These are phyloP conservation scores for Diaperis boleti DNA, from an alignment of 2,888 invertebrate genomes.

Conservation along the genomic window DNA sequence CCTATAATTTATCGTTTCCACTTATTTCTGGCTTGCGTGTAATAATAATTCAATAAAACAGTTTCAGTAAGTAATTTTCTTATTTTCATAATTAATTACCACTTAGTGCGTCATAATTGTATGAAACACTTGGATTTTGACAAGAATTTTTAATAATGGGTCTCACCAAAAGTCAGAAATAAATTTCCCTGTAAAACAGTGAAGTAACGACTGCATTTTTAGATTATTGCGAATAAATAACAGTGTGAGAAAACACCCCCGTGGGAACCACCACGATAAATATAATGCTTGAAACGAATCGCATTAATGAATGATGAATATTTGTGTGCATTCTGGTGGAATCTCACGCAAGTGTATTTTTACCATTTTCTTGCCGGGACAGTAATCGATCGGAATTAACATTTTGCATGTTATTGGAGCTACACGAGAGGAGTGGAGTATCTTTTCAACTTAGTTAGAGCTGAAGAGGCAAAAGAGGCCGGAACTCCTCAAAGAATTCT, in stretches of 20 bases:
- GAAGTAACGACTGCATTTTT: too few species aligned
- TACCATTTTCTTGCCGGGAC: constrained; percentile 10
- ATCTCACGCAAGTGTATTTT: constrained; percentile 25
- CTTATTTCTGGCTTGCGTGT: background rate
- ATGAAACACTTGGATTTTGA: background rate
- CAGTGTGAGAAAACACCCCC: background rate
- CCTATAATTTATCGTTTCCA: background rate
- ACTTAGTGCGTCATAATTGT: background rate
- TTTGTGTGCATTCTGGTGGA: constrained; percentile 13
- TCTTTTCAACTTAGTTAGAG: too few species aligned
- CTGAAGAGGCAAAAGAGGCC: too few species aligned
- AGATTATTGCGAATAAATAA: too few species aligned
- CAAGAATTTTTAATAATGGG: too few species aligned
- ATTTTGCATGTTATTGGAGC: constrained; percentile 26
- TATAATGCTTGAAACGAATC: constrained; percentile 14
- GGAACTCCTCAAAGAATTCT: too few species aligned
- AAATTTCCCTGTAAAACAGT: too few species aligned
- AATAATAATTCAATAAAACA: background rate
- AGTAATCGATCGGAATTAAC: constrained; percentile 18
- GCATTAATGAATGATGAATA: constrained; percentile 19
- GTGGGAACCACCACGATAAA: constrained; percentile 4
- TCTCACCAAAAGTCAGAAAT: too few species aligned
- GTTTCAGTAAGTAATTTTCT: constrained; percentile 1
- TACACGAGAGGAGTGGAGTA: too few species aligned
- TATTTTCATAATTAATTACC: constrained; percentile 15